A percentile compares a stretch with the other conserved stretches of the same genome.
phyloP scores from a whole-genome alignment of 1,140 invertebrate genomes.

The Ceratitis capitata region DNA sequence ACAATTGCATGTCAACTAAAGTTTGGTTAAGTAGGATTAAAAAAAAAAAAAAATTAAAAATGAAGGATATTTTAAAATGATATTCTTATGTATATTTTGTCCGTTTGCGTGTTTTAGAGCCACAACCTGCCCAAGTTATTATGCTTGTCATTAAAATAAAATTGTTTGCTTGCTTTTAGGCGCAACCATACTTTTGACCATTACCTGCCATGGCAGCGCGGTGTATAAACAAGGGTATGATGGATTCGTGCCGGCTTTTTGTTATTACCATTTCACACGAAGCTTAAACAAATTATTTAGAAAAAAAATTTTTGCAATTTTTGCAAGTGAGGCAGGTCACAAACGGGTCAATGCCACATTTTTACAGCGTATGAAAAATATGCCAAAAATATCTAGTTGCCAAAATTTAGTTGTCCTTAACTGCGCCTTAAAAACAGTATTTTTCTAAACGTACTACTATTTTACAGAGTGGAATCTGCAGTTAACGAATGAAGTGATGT shows the following conservation, averaged over 20 bases:
- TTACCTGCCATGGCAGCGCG: background rate
- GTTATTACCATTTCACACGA: background rate
- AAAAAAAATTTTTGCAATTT: background rate
- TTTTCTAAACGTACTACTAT: no score
- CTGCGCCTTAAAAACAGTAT: no score
- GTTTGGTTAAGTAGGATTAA: background rate
- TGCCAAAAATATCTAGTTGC: background rate
- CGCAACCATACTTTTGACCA: background rate
- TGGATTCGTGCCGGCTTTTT: background rate
- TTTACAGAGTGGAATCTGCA: background rate
- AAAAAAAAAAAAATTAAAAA: background rate
- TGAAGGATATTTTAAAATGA: background rate
- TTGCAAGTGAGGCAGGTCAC: background rate
- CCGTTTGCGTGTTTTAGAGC: no score
- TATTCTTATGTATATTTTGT: background rate
- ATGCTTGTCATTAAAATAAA: background rate
- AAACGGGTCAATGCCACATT: background rate
- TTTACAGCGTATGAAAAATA: background rate
- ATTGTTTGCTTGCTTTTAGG: constrained; percentile 18
- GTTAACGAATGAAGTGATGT: background rate
- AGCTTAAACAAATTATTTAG: background rate
- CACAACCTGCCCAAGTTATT: background rate
- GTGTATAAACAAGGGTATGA: background rate
- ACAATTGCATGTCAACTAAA: background rate
- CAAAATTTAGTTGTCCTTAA: background rate